A percentile compares a stretch with the other conserved stretches of the same genome.
phyloP scores from a whole-genome alignment of 2,888 invertebrate species.

The Rapana venosa region DNA sequence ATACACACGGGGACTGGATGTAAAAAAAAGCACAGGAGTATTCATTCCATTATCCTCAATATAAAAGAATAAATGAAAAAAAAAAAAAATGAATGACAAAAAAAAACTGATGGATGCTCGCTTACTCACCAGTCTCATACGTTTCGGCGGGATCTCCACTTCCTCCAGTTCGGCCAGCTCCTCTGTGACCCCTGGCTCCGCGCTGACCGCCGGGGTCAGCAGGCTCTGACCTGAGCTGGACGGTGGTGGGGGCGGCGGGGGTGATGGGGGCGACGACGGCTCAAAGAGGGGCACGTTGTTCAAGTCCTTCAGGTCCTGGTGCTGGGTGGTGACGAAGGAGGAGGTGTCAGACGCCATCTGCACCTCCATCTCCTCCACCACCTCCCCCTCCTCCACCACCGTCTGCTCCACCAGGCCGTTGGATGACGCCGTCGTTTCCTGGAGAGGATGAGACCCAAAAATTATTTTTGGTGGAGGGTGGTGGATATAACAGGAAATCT shows the following conservation, averaged over 20 bases:
- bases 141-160: background rate
- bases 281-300: constrained; percentile 1
- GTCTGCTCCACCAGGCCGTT: constrained; percentile 23
- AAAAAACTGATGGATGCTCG: no score
- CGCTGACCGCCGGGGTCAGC: background rate
- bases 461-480: no score
- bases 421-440: background rate
- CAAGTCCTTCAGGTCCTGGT: background rate
- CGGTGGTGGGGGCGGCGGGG: background rate
- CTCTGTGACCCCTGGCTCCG: background rate
- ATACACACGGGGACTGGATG: no score
- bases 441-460: constrained; percentile 22
- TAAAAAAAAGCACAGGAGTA: no score
- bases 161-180: background rate
- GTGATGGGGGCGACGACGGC: background rate
- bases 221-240: background rate
- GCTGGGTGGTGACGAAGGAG: background rate
- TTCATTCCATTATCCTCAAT: no score
- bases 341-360: constrained; percentile 26
- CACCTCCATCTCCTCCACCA: constrained; percentile 51
- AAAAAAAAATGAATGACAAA: no score
- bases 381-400: constrained; percentile 44
- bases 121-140: background rate
- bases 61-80: no score
- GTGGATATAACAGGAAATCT: no score